Percentiles rank a stretch among this genome's conserved stretches.
These are phyloP conservation scores for Drosophila sordidula DNA, from an alignment of 2,888 invertebrate species.

Conservation along the genomic window DNA sequence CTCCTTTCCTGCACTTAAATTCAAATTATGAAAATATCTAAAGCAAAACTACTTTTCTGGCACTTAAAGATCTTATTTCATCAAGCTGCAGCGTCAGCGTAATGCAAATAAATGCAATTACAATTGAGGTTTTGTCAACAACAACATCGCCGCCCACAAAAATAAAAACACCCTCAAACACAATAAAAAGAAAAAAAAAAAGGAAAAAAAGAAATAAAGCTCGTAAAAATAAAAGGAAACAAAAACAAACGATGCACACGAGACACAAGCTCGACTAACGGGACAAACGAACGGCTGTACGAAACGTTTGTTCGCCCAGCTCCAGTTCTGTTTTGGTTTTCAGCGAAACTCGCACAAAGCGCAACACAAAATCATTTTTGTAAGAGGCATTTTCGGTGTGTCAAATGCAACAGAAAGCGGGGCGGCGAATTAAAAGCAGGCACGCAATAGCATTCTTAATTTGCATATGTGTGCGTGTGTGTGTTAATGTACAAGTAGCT, in stretches of 20 bases:
- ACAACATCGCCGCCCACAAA: constrained; percentile 12
- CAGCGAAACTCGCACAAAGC: constrained; percentile 16
- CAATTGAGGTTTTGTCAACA: constrained; percentile 34
- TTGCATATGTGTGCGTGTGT: constrained; percentile 30
- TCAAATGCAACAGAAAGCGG: constrained; percentile 31
- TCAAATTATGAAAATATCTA: not conserved
- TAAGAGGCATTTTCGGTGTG: constrained; percentile 21
- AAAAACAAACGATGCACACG: constrained; percentile 22
- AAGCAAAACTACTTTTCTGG: not conserved
- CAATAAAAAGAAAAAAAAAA: constrained; percentile 9
- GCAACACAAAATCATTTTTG: constrained; percentile 28
- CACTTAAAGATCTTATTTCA: constrained; percentile 1
- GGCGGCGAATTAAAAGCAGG: constrained; percentile 32
- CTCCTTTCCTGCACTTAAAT: not conserved
- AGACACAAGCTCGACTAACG: constrained; percentile 9
- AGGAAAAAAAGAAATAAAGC: constrained; percentile 10
- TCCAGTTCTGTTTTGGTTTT: constrained; percentile 21
- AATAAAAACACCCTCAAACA: constrained; percentile 7
- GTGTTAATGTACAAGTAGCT: constrained; percentile 15
- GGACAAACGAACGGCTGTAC: not conserved
- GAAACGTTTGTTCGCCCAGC: constrained; percentile 10
- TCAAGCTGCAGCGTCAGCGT: constrained; percentile 34
- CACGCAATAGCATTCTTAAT: constrained; percentile 51
- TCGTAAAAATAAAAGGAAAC: constrained; percentile 16
- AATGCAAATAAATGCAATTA: constrained; percentile 60